A percentile compares a stretch with the other conserved stretches of the same genome.
These are phyloP conservation scores for Ischnus inquisitorius DNA, from an alignment of 2,888 invertebrate species.

Conservation along the genomic window DNA sequence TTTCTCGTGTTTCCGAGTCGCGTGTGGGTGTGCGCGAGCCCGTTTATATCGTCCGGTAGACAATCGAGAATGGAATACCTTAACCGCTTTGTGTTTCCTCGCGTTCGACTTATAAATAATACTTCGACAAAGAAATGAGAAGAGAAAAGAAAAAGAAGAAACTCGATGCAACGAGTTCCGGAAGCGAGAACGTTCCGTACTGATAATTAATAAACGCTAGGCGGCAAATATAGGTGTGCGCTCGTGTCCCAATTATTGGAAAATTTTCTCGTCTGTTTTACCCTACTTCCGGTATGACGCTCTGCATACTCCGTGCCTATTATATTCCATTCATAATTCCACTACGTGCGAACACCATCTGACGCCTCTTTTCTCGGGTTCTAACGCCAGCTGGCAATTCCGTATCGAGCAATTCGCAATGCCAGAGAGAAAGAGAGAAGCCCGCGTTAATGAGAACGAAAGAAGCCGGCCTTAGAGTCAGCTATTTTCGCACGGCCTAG, in stretches of 20 bases:
- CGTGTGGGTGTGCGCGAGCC: neutral
- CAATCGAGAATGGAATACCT: slow-evolving; percentile 62
- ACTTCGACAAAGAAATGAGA: neutral
- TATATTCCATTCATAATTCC: neutral
- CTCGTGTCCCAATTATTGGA: neutral
- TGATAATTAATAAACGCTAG: slow-evolving; percentile 2
- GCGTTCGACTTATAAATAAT: slow-evolving; percentile 50
- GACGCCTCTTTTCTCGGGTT: slow-evolving; percentile 15
- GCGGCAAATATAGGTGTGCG: neutral
- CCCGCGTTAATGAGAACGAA: slow-evolving; percentile 49
- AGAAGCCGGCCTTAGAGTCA: slow-evolving; percentile 20
- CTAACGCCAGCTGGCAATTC: slow-evolving; percentile 8
- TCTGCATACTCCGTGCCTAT: neutral
- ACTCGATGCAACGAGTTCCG: slow-evolving; percentile 44
- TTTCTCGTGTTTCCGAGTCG: slow-evolving; percentile 57
- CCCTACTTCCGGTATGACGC: slow-evolving; percentile 22
- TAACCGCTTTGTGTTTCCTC: slow-evolving; percentile 24
- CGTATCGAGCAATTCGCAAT: slow-evolving; percentile 31
- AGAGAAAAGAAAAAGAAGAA: slow-evolving; percentile 31
- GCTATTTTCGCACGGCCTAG: slow-evolving; percentile 60
- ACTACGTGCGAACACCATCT: slow-evolving; percentile 36
- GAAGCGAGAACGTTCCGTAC: neutral
- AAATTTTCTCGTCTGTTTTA: neutral
- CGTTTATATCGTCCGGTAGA: slow-evolving; percentile 35
- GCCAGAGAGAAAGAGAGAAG: neutral